Base-by-base conservation (phyloP, 1,140 invertebrate species). In the Drosophila virilis region DNA sequence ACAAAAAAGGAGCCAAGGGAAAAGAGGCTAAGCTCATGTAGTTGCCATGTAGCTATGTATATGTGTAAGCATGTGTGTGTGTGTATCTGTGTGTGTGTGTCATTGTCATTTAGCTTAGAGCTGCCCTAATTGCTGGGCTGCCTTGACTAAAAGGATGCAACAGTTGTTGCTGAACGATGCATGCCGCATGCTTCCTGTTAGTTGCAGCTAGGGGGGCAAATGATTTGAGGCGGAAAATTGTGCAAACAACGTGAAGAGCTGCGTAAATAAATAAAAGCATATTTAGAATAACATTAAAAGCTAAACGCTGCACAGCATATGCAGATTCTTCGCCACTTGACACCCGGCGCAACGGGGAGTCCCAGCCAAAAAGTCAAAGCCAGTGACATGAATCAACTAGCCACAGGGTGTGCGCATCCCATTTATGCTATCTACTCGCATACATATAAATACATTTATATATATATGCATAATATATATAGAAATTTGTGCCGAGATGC, bases 71-170 rank as follows among this genome's bases (percentile, higher is more conserved):
- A 10, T 67, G 40, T 55, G 28, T 48, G 48, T 40, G 32, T 51
- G 55, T 33, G 32, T 46, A 2, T 45, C 8, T 22, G 28, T 54
- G 46, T 40, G 46, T 32, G 33, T 37, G n/a, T 73, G 57, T 43
- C 65, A 74, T 78, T 74, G 71, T 78, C 55, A 66, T 78, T 74
- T 74, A 51, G 71, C 70, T 48, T 40, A 78, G 73, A 66, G 77
- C 69, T 77, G 69, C 64, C 74, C 66, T 80, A 80, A 74, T 77
- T 80, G 74, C 71, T 38, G 38, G 51, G 57, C 59, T 69, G 40
- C 7, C 32, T 55, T 37, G 55, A 28, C 48, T 13, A 54, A 37
- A 38, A 65, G 52, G 42, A 71, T 58, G 74, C 74, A 76, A 72
- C 74, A 76, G 59, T 73, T 71, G 67, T 28, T 32, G 35, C 70